Percentiles rank a stretch among this genome's conserved stretches.
Conservation (phyloP, 2,888 invertebrate species). For the Drosophila testacea region DNA sequence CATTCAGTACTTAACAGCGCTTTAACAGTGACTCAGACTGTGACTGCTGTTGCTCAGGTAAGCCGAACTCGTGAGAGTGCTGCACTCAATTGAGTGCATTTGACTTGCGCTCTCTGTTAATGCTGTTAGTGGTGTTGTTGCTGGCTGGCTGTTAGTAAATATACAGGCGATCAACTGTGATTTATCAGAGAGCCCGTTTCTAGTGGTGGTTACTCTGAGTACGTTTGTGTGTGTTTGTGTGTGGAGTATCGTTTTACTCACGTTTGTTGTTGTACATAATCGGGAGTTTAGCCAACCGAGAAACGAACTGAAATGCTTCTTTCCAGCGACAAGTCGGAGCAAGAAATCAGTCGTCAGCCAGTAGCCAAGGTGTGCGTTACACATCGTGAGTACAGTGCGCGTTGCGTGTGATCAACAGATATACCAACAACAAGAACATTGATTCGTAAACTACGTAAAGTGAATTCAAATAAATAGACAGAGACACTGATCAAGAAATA, state of each 20-base stretch:
- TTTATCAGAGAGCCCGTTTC: constrained; percentile 64
- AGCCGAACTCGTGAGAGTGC: constrained; percentile 34
- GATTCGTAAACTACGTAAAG: constrained; percentile 17
- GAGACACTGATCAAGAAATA: constrained; percentile 51
- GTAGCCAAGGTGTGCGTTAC: constrained; percentile 83
- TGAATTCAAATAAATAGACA: constrained; percentile 23
- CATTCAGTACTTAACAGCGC: constrained; percentile 50
- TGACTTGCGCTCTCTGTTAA: constrained; percentile 35
- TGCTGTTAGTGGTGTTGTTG: constrained; percentile 14
- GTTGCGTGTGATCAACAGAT: constrained; percentile 41
- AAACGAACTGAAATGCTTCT: constrained; percentile 80
- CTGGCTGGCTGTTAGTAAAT: constrained; percentile 35
- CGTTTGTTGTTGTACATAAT: constrained; percentile 43
- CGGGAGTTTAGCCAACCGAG: constrained; percentile 66
- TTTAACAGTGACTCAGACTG: constrained; percentile 58
- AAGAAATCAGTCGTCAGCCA: constrained; percentile 83
- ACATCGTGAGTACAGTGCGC: constrained; percentile 70
- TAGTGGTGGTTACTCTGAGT: constrained; percentile 31
- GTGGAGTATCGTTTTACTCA: constrained; percentile 43
- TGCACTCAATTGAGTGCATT: constrained; percentile 31
- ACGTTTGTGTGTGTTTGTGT: constrained; percentile 20
- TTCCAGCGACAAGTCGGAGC: constrained; percentile 79
- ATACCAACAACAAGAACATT: constrained; percentile 22
- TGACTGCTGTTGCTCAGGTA: constrained; percentile 34
- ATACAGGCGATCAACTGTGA: constrained; percentile 55